These are phyloP conservation scores for Atrichornis clamosus DNA, from an alignment of 2,113 vertebrate species.

Conservation along the genomic window DNA sequence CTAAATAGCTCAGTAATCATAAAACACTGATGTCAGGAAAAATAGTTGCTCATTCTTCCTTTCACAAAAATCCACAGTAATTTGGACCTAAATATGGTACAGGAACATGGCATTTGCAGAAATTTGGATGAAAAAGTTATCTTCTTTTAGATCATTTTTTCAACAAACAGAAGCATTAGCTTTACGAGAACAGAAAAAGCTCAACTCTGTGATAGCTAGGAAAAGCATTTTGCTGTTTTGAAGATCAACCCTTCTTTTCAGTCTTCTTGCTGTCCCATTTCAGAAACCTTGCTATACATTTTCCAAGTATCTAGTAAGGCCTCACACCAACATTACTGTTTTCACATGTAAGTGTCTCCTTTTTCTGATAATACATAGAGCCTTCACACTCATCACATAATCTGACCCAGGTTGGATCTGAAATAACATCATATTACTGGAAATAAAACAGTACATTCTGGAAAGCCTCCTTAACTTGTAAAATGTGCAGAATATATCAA, in stretches of 20 bases:
- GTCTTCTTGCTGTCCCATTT: not conserved
- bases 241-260: not conserved
- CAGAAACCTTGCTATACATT: not conserved
- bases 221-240: not conserved
- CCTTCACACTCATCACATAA: not conserved
- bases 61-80: slow-evolving; percentile 43
- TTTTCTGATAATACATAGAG: not conserved
- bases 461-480: not conserved
- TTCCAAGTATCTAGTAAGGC: not conserved
- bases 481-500: not conserved
- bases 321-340: not conserved
- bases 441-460: not conserved
- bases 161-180: not conserved
- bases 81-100: slow-evolving; percentile 50
- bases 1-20: slow-evolving; percentile 60
- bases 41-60: slow-evolving; percentile 34
- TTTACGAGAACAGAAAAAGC: not conserved
- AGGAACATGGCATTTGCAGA: slow-evolving; percentile 24
- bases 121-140: slow-evolving; percentile 7
- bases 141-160: slow-evolving; percentile 32
- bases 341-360: not conserved
- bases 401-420: not conserved
- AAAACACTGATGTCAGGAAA: slow-evolving; percentile 59
- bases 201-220: not conserved
- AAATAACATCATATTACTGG: not conserved